Base-by-base conservation (phyloP, 2,113 vertebrate species). In the Euleptes europaea region DNA sequence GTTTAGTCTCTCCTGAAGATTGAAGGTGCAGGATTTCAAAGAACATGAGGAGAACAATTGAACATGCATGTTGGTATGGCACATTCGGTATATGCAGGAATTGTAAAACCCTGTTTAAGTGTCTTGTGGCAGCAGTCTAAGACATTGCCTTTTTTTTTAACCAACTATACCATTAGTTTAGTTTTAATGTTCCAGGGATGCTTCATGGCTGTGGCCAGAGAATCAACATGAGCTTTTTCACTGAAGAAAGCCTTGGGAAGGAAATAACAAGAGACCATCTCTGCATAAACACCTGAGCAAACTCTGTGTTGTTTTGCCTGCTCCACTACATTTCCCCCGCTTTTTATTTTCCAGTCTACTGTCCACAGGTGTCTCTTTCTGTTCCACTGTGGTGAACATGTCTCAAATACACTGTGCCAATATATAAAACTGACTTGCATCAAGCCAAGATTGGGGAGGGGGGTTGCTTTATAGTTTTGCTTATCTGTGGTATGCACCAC, bases 331-430 rank as follows among this genome's bases (percentile, higher is more conserved):
- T n/a, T 2, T 82, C 57, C 10, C n/a, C 28, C 91, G 26, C 1
- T 28, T 42, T 91, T 91, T 74, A 42, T 94, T 92, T 95, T 86
- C 70, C 66, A 91, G 19, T 92, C 72, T 9, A 17, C 11, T 82
- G 47, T 92, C 11, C 51, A 63, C 33, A 79, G 86, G 51, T 86
- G 54, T 31, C 17, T 38, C 42, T 85, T 85, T 35, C 31, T 83
- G 57, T 94, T 89, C 66, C 44, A 71, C 57, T 79, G 66, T 31
- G 21, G 21, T 85, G 71, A 91, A 51, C 17, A 31, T 51, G 15
- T 84, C 76, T 88, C n/a, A 54, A 83, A 70, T 11, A 49, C 10
- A 80, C 13, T 81, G 88, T 92, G 14, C 11, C 33, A 38, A 47
- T 88, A 15, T 17, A 60, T 82, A 82, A 88, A 84, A 54, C 2